Evolutionary conservation across 2,888 invertebrate genomes (phyloP), one percentile per base, ranked within the genome.

Genomic region (Dioctria rufipes): DNA sequence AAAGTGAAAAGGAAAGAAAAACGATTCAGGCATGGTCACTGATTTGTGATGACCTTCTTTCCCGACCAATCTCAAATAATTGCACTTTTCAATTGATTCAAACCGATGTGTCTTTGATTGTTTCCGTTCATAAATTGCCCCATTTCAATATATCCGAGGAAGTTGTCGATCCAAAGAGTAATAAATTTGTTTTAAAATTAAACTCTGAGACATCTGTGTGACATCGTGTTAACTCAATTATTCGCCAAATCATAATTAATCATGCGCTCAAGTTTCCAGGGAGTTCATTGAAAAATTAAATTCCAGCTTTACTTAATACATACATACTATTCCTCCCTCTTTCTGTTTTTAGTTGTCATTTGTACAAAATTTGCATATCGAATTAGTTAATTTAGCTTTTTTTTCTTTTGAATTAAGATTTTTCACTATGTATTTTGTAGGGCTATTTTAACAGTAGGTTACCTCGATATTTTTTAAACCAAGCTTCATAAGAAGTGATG

Each of bases 121-220:
- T 98, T 86, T 93, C 94, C 11, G 93, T 98, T 78, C 92, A 94
- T 84, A 92, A 93, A 85, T 90, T 99, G 85, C 99, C 99, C 0
- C 97, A 98, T 89, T 96, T 98, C 87, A 96, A 96, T 89, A 91
- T 99, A 60, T 95, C 96, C 0, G 99, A 99, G 88, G 98, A 99
- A 88, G 95, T 98, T 0, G 95, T 98, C 13, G 97, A 98, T 90
- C 97, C 98, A 0, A 97, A 98, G 89, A 95, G 95, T 86, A 98
- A 98, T 89, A 95, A 97, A 88, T 99, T 98, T 92, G 94, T 98
- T 77, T 90, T 98, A 83, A 92, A 97, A 87, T 91, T 98, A 66
- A 98, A 98, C 87, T 98, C 98, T 0, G 98, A 99, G 89, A 98
- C 98, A 66, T 98, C 98, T 2, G 98, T 98, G 89, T 98, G 94